Conservation (phyloP, 1,140 invertebrate species). For the Aphidius gifuensis region DNA sequence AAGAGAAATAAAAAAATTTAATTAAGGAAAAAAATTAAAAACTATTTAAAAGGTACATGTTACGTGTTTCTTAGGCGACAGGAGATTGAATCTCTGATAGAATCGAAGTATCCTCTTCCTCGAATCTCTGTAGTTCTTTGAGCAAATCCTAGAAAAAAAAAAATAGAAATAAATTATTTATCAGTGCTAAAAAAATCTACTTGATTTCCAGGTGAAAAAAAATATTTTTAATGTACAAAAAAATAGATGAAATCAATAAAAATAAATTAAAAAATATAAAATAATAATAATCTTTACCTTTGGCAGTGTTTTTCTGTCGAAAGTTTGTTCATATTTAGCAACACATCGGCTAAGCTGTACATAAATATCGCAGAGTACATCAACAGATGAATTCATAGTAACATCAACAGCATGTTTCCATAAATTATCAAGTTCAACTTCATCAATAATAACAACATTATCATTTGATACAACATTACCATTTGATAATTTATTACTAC, state of each 20-base stretch:
- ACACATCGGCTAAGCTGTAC: slow-evolving; percentile 60
- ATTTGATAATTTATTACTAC: slow-evolving; percentile 29
- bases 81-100: no score
- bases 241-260: slow-evolving; percentile 16
- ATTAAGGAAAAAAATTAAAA: no score
- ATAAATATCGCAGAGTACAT: slow-evolving; percentile 62
- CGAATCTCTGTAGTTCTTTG: slow-evolving; percentile 47
- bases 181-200: not conserved
- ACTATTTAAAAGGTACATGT: no score
- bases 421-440: slow-evolving; percentile 60
- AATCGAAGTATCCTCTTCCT: slow-evolving; percentile 20
- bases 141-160: slow-evolving; percentile 48
- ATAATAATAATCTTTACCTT: slow-evolving; percentile 47
- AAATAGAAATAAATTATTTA: slow-evolving; percentile 19
- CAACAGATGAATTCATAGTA: slow-evolving; percentile 57
- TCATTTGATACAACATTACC: slow-evolving; percentile 43
- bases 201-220: not conserved
- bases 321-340: slow-evolving; percentile 53
- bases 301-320: slow-evolving; percentile 61
- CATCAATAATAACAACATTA: slow-evolving; percentile 59
- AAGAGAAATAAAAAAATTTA: no score
- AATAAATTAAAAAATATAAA: no score
- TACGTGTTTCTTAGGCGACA: not conserved
- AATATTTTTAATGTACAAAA: slow-evolving; percentile 10
- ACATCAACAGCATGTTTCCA: slow-evolving; percentile 58